Evolutionary conservation across 2,113 vertebrate species (phyloP), one percentile per base, ranked within the genome.

Genomic region (Sciurus niger): DNA sequence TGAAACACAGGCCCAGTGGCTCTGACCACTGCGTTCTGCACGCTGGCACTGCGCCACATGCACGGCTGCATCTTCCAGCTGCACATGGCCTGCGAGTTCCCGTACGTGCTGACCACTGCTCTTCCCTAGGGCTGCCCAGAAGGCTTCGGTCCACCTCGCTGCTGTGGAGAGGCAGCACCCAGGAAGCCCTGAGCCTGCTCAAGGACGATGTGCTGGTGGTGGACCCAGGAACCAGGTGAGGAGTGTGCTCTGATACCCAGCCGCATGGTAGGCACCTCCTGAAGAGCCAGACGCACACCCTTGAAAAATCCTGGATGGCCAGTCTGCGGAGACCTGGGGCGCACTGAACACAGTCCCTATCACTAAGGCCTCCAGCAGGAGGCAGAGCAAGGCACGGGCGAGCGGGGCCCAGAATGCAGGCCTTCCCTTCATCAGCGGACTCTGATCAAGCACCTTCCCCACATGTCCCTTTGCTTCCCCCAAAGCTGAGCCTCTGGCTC

Each of bases 161-260:
- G 92, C 98, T 99, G 25, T 99, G 99, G 99, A 98, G 95, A 32
- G 99, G 99, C 74, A 99, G 94, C 77, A 99, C 99, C 0, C 96
- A 98, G 88, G 98, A 99, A 0, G 99, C 99, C 4, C 97, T 99
- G 1, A 89, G 95, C 17, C 98, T 99, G 93, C 98, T 99, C 77
- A 98, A 98, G 60, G 99, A 99, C 20, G 99, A 99, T 0, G 96
- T 99, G 24, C 98, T 99, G 51, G 99, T 99, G 37, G 99, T 98
- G 0, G 99, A 99, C 90, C 99, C 99, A 7, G 99, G 99, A 94
- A 99, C 99, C 92, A 99, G 98, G 99, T 99, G 96, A 98, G 98
- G 90, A 0, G 58, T 8, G 17, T 1, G 1, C 55, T 40, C 63
- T 46, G 14, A 28, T 6, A 25, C 46, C 48, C 11, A 18, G 7